Conservation (phyloP, 2,797 vertebrate species). For the Acomys russatus region DNA sequence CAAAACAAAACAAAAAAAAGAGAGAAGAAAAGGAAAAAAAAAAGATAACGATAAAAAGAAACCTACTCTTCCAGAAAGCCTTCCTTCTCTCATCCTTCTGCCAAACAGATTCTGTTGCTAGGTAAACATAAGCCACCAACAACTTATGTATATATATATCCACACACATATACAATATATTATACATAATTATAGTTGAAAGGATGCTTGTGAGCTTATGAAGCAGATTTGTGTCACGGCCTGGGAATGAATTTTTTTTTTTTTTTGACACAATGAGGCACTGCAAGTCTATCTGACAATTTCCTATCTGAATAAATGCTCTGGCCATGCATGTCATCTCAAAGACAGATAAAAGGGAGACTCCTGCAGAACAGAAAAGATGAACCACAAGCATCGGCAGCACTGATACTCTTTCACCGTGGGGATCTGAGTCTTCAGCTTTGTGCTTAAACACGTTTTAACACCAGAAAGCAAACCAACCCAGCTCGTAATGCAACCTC, state of each 20-base stretch:
- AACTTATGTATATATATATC: slow-evolving; percentile 69
- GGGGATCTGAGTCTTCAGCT: slow-evolving; percentile 61
- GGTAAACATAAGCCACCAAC: slow-evolving; percentile 82
- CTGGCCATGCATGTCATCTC: background rate
- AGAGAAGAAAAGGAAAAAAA: no score
- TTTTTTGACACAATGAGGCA: slow-evolving; percentile 71
- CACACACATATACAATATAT: background rate
- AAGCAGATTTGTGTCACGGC: slow-evolving; percentile 74
- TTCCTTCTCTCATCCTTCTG: slow-evolving; percentile 77
- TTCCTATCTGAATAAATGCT: slow-evolving; percentile 67
- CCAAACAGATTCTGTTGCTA: slow-evolving; percentile 84
- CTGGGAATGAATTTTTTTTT: slow-evolving; percentile 60
- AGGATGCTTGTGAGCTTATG: slow-evolving; percentile 72
- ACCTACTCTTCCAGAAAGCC: slow-evolving; percentile 11
- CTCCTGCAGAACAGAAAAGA: slow-evolving; percentile 51
- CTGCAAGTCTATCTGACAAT: slow-evolving; percentile 62
- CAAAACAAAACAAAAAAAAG: background rate
- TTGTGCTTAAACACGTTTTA: slow-evolving; percentile 67
- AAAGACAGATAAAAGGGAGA: slow-evolving; percentile 24
- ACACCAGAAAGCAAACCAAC: slow-evolving; percentile 66
- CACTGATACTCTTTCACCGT: background rate
- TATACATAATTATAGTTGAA: slow-evolving; percentile 76
- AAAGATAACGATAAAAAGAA: background rate
- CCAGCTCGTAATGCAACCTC: slow-evolving; percentile 19
- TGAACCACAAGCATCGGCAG: background rate